Evolutionary conservation across 92 coral and sea anemone species (phyloP).

Genomic region (Epizoanthus stellaris): DNA sequence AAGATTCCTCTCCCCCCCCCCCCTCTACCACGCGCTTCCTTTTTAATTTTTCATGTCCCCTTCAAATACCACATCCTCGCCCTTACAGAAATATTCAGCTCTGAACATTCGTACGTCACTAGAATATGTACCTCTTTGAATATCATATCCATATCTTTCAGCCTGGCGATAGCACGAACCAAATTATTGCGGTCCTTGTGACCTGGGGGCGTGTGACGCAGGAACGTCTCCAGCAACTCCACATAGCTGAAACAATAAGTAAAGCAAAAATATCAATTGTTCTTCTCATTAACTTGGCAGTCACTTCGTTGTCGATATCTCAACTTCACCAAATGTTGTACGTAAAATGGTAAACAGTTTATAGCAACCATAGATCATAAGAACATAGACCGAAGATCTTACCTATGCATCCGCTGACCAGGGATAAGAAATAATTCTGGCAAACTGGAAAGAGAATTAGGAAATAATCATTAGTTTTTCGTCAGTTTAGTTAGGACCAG

Average conservation of each 20-base stretch:
- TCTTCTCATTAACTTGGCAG: no score
- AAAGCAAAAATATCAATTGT: not conserved
- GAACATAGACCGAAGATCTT: not conserved
- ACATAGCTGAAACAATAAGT: slow-evolving; percentile 68
- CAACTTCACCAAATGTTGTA: no score
- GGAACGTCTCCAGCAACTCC: slow-evolving; percentile 78
- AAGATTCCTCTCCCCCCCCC: no score
- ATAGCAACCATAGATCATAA: not conserved
- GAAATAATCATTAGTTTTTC: not conserved
- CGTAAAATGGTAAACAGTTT: no score
- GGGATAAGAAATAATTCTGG: slow-evolving; percentile 82
- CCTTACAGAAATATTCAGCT: not conserved
- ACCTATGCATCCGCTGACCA: slow-evolving; percentile 78
- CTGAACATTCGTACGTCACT: not conserved
- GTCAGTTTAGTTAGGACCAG: no score
- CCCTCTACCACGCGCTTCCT: no score
- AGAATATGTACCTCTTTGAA: slow-evolving; percentile 78
- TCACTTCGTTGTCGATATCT: no score
- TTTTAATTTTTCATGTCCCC: not conserved
- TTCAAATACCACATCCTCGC: not conserved
- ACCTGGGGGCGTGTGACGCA: slow-evolving; percentile 80
- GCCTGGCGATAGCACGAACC: slow-evolving; percentile 71
- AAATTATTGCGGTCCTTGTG: slow-evolving; percentile 84
- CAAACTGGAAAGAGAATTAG: slow-evolving; percentile 60
- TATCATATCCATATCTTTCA: slow-evolving; percentile 76